Evolutionary conservation across 2,113 vertebrate genomes (phyloP).

Genomic region (Microcebus murinus): DNA sequence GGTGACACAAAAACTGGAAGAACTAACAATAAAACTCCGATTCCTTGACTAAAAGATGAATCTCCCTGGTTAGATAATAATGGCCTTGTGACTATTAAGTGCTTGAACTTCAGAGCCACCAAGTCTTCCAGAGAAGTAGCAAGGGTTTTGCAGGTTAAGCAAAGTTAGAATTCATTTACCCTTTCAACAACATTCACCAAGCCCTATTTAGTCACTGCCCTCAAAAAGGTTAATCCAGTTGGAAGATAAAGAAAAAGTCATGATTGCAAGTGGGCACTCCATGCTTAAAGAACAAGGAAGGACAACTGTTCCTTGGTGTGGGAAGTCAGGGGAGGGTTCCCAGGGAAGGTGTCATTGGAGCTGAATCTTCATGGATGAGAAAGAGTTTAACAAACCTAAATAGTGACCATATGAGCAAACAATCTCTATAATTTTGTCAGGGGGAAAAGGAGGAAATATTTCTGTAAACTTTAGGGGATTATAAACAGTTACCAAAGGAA

Average conservation of each 20-base stretch:
- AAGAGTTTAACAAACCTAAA: neutral
- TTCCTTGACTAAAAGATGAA: conserved; percentile 63
- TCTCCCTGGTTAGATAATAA: conserved; percentile 13
- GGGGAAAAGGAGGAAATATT: neutral
- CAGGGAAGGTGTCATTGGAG: neutral
- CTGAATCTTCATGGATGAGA: neutral
- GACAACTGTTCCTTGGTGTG: neutral
- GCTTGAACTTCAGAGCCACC: neutral
- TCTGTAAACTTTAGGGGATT: neutral
- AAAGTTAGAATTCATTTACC: neutral
- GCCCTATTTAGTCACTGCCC: neutral
- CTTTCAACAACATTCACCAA: neutral
- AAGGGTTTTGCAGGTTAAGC: neutral
- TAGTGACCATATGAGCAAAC: neutral
- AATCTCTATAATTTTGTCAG: neutral
- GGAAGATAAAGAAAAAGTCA: neutral
- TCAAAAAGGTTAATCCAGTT: neutral
- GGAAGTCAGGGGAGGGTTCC: neutral
- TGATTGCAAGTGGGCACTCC: neutral
- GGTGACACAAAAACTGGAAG: conserved; percentile 48
- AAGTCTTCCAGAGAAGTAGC: neutral
- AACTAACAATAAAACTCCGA: neutral
- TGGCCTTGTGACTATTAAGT: accelerated
- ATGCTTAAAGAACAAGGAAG: neutral
- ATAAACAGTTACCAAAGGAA: neutral